A percentile compares a stretch with the other conserved stretches of the same genome.
Conservation (phyloP, 2,113 vertebrate genomes). For the Synodontis membranacea region DNA sequence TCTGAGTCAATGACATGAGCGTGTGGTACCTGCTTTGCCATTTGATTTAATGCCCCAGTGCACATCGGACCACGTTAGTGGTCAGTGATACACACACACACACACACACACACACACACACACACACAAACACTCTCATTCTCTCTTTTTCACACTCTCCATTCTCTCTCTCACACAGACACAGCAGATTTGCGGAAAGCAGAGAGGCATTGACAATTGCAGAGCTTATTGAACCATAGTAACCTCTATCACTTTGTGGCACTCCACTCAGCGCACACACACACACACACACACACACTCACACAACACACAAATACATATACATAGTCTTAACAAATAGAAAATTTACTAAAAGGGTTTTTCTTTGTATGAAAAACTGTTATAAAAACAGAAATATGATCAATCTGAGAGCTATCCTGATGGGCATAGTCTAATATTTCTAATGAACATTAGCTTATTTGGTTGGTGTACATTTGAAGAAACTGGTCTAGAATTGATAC, state of each 20-base stretch:
- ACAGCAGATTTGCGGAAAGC: constrained; percentile 8
- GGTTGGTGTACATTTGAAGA: neutral
- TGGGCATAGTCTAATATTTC: neutral
- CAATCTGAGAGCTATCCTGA: neutral
- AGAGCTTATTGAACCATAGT: constrained; percentile 7
- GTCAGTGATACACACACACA: constrained; percentile 30
- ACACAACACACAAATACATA: neutral
- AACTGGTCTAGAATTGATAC: neutral
- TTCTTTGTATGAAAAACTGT: neutral
- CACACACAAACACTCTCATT: neutral
- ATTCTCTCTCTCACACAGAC: neutral
- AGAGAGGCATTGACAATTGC: neutral
- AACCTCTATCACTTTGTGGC: neutral
- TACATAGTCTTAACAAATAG: neutral
- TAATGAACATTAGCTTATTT: neutral
- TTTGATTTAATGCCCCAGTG: constrained; percentile 36
- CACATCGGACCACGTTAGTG: neutral
- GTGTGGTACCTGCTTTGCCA: constrained; percentile 20
- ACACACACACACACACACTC: neutral
- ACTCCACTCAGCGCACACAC: neutral
- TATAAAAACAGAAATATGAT: neutral
- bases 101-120: constrained; percentile 14
- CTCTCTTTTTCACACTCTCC: neutral
- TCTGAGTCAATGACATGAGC: constrained; percentile 21
- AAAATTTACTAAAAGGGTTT: neutral